Base-by-base conservation (phyloP, 1,140 invertebrate genomes). In the Drosophila nannoptera region DNA sequence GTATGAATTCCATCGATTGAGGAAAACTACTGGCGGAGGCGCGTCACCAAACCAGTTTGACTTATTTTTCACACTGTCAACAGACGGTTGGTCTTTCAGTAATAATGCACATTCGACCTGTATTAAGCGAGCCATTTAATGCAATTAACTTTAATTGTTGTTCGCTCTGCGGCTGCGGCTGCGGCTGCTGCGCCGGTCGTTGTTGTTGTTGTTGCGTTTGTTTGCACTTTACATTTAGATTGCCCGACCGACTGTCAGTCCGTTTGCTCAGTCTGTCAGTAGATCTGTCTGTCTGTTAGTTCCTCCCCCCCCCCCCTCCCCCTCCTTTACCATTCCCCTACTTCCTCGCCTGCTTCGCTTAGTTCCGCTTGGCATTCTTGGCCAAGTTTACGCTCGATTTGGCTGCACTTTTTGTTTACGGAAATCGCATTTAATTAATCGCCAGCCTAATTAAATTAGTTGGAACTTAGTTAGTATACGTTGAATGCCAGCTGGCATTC, bases 101-200 rank as follows among this genome's bases (percentile, higher is more conserved):
- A 84, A 84, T 78, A 63, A 71, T 75, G 66, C 75, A 64, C 68
- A 83, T 74, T 84, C 75, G 73, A 38, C 68, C 66, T 60, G 72
- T 56, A 69, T 76, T 76, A 62, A 67, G 59, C 29, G 6, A 40
- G 22, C 43, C 69, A 50, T 59, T 50, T 35, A 75, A 43, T 61
- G 75, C 58, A 83, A 83, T 83, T 84, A 83, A 69, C 52, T 61
- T 75, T 75, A 83, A 83, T 75, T 78, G 72, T 73, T 40, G 54
- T 56, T 7, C 4, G 8, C 7, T 43, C 40, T 14, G n/a, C 4
- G n/a, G n/a, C 11, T 42, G 22, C 22, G 52, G n/a, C n/a, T n/a
- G n/a, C n/a, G n/a, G n/a, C 4, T 42, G n/a, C 11, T 42, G 22
- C 22, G 52, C 7, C 49, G 32, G 52, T 32, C 35, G 22, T 8